phyloP scores from a whole-genome alignment of 2,797 vertebrate genomes.

The Graptemys geographica region DNA sequence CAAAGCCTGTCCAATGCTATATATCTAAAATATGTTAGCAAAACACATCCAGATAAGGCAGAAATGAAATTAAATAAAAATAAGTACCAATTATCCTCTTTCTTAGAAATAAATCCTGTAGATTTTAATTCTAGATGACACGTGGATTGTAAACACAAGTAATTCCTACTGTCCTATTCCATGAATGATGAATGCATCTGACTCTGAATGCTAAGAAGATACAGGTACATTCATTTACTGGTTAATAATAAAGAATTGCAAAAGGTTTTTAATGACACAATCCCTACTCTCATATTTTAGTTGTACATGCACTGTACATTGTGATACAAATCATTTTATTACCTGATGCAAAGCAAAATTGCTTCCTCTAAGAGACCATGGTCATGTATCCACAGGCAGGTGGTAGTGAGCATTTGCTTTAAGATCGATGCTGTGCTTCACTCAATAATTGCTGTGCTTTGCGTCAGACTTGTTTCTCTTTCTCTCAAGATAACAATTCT shows the following conservation, averaged over 20 bases:
- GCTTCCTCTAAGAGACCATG: neutral
- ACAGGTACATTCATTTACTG: neutral
- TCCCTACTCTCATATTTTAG: neutral
- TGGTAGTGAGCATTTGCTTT: conserved; percentile 25
- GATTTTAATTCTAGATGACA: neutral
- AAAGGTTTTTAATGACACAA: neutral
- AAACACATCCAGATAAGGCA: neutral
- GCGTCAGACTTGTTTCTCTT: conserved; percentile 45
- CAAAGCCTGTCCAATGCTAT: neutral
- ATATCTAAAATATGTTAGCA: neutral
- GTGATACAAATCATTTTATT: neutral
- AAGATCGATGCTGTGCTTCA: conserved; percentile 15
- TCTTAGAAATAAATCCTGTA: neutral
- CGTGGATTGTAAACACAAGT: neutral
- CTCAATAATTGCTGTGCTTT: conserved; percentile 49
- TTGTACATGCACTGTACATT: neutral
- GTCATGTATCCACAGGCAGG: neutral
- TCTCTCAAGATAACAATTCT: conserved; percentile 58
- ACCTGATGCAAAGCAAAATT: neutral
- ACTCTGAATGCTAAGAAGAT: neutral
- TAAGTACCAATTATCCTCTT: neutral
- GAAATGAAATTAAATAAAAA: neutral
- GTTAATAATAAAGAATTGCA: neutral
- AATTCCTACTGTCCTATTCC: neutral
- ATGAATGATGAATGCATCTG: neutral